Evolutionary conservation across 2,888 invertebrate genomes (phyloP), one percentile per base, ranked within the genome.

Genomic region (Parthenolecanium corni): DNA sequence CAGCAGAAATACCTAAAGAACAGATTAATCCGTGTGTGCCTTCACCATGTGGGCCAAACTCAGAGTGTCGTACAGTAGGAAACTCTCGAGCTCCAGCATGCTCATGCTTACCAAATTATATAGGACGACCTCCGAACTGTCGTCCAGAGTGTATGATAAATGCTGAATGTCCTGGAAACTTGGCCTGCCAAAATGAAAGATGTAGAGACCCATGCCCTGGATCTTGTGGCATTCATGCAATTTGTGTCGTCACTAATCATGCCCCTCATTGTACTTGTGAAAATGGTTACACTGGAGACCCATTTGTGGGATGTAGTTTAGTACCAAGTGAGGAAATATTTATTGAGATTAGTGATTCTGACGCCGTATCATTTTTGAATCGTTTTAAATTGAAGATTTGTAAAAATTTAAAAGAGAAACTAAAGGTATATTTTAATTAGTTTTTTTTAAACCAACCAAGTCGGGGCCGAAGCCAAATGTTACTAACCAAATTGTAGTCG

Each of bases 201-300:
- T 92, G 91, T 73, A 77, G 78, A 69, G 87, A 85, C 74, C 90
- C 91, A 64, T 92, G 92, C 71, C 83, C 83, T 64, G 89, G 89
- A 36, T 86, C 89, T 54, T 91, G 91, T 72, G 90, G 91, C 21
- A 75, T 80, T 51, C 83, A 84, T 70, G 83, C 90, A 5, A 80
- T 80, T 69, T 92, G 91, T 73, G 78, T 80, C 69, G 89, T 89
- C 66, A 81, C 86, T 68, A 86, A 86, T 72, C 91, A 92, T 74
- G 84, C 84, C 71, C 89, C 91, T 14, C 78, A 85, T 67, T 92
- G 92, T 72, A 84, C 83, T 67, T 92, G 92, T 72, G 77, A 82
- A 69, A 79, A 82, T 64, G 86, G 86, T 68, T 89, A 83, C 73
- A 83, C 83, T 6, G 91, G 91, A 47, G 86, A 91, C 79, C 90